Conservation (phyloP, 2,113 vertebrate species). For the Barbus barbus region DNA sequence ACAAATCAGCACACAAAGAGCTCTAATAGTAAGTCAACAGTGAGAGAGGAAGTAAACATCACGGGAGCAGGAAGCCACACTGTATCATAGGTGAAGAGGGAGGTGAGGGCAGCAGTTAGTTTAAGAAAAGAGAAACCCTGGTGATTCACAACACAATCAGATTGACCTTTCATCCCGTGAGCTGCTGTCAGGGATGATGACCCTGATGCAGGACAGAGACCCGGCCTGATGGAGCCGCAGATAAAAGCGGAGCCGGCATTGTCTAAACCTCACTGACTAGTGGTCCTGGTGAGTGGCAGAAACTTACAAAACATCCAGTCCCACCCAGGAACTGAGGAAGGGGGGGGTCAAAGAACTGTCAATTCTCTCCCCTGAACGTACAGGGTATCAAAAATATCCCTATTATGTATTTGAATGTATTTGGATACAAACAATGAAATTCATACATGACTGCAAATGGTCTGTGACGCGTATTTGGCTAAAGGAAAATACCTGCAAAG, state of each 20-base stretch:
- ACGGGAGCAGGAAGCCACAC: slow-evolving; percentile 63
- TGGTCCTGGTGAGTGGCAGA: slow-evolving; percentile 47
- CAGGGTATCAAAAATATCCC: background rate
- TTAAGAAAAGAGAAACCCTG: slow-evolving; percentile 36
- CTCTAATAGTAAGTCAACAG: slow-evolving; percentile 37
- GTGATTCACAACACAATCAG: slow-evolving; percentile 44
- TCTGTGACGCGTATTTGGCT: slow-evolving; percentile 28
- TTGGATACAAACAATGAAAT: slow-evolving; percentile 12
- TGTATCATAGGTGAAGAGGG: slow-evolving; percentile 26
- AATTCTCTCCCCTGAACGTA: background rate
- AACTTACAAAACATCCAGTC: slow-evolving; percentile 34
- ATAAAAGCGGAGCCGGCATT: slow-evolving; percentile 71
- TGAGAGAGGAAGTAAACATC: slow-evolving; percentile 59
- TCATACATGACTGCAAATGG: background rate
- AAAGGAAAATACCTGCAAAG: slow-evolving; percentile 25
- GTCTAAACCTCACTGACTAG: slow-evolving; percentile 56
- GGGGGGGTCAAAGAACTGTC: slow-evolving; percentile 14
- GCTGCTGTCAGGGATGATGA: slow-evolving; percentile 28
- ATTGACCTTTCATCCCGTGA: slow-evolving; percentile 53
- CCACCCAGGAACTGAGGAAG: slow-evolving; percentile 49
- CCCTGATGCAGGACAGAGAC: slow-evolving; percentile 62
- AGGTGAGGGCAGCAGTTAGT: slow-evolving; percentile 7
- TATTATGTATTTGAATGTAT: slow-evolving; percentile 31
- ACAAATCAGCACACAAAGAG: slow-evolving; percentile 12
- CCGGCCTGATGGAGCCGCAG: slow-evolving; percentile 60